Conservation (phyloP, 1,140 invertebrate species). For the Caenorhabditis tropicalis region DNA sequence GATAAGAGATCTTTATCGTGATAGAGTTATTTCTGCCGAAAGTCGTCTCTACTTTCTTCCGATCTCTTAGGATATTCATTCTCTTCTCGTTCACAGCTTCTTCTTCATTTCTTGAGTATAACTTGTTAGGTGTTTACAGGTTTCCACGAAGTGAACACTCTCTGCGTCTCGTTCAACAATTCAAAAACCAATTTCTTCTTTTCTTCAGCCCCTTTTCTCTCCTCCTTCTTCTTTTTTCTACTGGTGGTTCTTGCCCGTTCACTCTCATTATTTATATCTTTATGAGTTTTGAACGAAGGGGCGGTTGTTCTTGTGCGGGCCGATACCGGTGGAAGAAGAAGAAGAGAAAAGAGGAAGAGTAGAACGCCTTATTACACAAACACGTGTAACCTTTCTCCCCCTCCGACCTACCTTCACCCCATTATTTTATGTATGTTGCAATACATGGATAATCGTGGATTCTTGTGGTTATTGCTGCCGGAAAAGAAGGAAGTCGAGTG, state of each 20-base stretch:
- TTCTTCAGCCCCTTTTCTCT: neutral
- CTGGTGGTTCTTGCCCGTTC: slow-evolving; percentile 32
- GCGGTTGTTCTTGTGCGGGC: neutral
- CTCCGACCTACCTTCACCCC: neutral
- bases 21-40: neutral
- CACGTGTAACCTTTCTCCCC: neutral
- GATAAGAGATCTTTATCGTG: neutral
- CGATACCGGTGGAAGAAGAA: neutral
- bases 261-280: slow-evolving; percentile 40
- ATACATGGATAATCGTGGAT: neutral
- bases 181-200: neutral
- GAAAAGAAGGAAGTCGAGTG: neutral
- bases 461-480: neutral
- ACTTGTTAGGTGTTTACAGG: slow-evolving; percentile 43
- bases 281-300: slow-evolving; percentile 36
- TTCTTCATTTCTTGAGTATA: slow-evolving; percentile 19
- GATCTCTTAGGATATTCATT: neutral
- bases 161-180: neutral
- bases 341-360: neutral
- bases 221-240: neutral
- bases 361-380: slow-evolving; percentile 20
- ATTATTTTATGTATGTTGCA: neutral
- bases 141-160: slow-evolving; percentile 27
- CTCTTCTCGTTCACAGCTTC: neutral
- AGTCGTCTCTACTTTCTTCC: neutral